These are phyloP conservation scores for Lamellibrachia luymesi DNA, from an alignment of 1,140 invertebrate species.

Conservation along the genomic window DNA sequence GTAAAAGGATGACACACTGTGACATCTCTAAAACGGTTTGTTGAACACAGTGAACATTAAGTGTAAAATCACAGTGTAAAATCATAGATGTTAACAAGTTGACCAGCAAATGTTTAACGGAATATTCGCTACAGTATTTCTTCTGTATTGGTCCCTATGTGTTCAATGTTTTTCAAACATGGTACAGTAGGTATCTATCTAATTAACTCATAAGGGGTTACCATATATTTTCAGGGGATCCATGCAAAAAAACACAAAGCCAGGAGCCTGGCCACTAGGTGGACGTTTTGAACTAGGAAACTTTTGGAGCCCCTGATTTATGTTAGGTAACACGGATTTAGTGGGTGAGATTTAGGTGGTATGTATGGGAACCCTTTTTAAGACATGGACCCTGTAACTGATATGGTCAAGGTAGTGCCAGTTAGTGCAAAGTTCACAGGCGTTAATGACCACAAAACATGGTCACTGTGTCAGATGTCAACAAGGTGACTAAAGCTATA, in stretches of 20 bases:
- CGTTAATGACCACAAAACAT: background rate
- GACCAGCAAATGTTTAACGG: background rate
- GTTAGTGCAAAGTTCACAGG: background rate
- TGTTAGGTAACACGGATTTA: too few relatives aligned
- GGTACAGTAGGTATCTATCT: background rate
- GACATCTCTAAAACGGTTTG: background rate
- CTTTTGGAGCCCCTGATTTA: too few relatives aligned
- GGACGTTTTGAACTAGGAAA: too few relatives aligned
- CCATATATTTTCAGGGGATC: too few relatives aligned
- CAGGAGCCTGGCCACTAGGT: too few relatives aligned
- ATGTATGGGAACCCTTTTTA: background rate
- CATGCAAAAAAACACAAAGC: too few relatives aligned
- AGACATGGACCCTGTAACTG: background rate
- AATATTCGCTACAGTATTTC: background rate
- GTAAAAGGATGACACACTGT: background rate
- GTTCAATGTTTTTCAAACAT: background rate
- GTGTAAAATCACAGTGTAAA: background rate
- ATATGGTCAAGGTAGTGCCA: background rate
- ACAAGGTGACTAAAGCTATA: background rate
- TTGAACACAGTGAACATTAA: background rate
- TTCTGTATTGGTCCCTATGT: background rate
- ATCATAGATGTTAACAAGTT: background rate
- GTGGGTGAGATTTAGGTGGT: background rate
- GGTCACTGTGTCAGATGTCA: background rate
- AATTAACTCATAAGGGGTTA: too few relatives aligned